These are phyloP conservation scores for Lasaia peninsularis DNA, from an alignment of 1,140 invertebrate species.

Conservation along the genomic window DNA sequence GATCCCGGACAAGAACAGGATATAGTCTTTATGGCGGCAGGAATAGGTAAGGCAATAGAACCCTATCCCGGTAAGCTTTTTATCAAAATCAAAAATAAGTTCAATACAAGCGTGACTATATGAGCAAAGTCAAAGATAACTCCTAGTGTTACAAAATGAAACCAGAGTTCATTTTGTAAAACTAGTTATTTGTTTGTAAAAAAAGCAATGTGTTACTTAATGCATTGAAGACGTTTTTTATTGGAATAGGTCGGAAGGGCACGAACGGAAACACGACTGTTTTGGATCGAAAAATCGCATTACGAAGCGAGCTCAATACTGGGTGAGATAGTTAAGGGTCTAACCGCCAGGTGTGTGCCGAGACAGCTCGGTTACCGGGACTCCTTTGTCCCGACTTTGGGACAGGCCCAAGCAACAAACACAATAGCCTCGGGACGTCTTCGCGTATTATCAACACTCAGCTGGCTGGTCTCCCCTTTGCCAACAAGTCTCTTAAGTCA, in stretches of 20 bases:
- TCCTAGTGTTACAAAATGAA: too few relatives aligned
- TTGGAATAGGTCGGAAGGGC: slow-evolving; percentile 28
- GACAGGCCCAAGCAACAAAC: slow-evolving; percentile 33
- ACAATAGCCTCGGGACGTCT: slow-evolving; percentile 71
- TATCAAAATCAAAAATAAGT: too few relatives aligned
- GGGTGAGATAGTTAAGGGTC: slow-evolving; percentile 54
- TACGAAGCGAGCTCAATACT: slow-evolving; percentile 37
- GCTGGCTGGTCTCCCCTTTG: slow-evolving; percentile 56
- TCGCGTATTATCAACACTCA: slow-evolving; percentile 66
- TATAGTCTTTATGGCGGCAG: too few relatives aligned
- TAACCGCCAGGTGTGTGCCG: slow-evolving; percentile 60
- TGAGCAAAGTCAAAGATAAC: too few relatives aligned
- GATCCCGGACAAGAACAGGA: too few relatives aligned
- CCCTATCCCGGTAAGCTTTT: too few relatives aligned
- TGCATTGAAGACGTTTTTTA: slow-evolving; percentile 1
- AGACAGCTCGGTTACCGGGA: slow-evolving; percentile 50
- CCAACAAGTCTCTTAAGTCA: slow-evolving; percentile 43
- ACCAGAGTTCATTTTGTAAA: too few relatives aligned
- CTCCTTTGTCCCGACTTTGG: slow-evolving; percentile 43
- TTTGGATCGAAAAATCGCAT: slow-evolving; percentile 18
- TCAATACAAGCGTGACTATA: too few relatives aligned
- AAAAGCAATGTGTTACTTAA: not conserved
- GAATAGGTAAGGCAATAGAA: too few relatives aligned
- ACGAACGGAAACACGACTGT: slow-evolving; percentile 37
- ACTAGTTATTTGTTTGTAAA: not conserved